These are phyloP conservation scores for Syrrhaptes paradoxus DNA, from an alignment of 2,113 vertebrate genomes.

Conservation along the genomic window DNA sequence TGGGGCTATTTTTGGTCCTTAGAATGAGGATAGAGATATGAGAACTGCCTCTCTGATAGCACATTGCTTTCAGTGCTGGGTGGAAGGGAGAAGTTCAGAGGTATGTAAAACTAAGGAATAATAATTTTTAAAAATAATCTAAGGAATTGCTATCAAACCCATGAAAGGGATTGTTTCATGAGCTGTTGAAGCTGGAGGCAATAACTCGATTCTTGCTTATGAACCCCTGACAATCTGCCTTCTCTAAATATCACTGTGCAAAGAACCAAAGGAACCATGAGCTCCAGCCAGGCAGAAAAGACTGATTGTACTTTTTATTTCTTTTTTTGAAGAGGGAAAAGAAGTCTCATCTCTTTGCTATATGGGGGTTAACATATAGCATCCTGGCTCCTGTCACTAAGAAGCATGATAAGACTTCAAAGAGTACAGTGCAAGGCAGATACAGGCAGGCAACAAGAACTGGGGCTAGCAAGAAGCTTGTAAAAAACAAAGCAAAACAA, in stretches of 20 bases:
- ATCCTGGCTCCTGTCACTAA: slow-evolving; percentile 66
- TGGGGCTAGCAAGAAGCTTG: slow-evolving; percentile 28
- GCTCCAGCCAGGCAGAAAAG: not conserved
- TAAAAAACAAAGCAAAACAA: not conserved
- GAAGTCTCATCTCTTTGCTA: slow-evolving; percentile 24
- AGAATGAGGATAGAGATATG: slow-evolving; percentile 2
- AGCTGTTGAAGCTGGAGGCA: not conserved
- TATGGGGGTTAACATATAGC: slow-evolving; percentile 31
- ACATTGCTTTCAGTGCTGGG: not conserved
- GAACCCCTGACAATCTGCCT: not conserved
- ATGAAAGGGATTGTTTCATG: not conserved
- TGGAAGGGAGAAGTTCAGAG: slow-evolving; percentile 16
- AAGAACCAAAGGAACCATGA: not conserved
- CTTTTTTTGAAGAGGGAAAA: not conserved
- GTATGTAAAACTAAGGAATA: not conserved
- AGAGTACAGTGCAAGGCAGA: slow-evolving; percentile 59
- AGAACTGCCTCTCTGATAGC: not conserved
- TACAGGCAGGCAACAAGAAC: slow-evolving; percentile 7
- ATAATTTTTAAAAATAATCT: not conserved
- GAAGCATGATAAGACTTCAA: slow-evolving; percentile 68
- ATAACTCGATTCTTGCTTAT: not conserved
- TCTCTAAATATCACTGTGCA: not conserved
- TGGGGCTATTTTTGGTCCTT: slow-evolving; percentile 37
- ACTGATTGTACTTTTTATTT: not conserved
- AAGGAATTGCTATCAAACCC: not conserved